These are phyloP conservation scores for Seladonia tumulorum DNA, from an alignment of 2,888 invertebrate species.

Conservation along the genomic window DNA sequence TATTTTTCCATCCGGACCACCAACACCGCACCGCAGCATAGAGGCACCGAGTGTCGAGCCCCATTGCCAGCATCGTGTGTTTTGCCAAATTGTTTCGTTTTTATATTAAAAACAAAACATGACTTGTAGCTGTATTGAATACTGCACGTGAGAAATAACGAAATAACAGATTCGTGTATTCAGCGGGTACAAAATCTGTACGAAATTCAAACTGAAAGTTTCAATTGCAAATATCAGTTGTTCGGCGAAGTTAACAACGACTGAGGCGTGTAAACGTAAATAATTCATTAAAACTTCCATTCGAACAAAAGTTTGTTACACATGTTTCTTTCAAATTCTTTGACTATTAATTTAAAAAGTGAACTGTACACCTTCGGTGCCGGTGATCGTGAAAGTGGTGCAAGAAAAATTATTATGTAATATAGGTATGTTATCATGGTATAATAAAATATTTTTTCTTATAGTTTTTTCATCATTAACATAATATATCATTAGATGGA, in stretches of 20 bases:
- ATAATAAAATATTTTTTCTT: too few relatives aligned
- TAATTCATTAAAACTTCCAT: neutral
- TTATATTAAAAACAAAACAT: neutral
- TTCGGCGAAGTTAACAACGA: neutral
- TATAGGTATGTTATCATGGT: too few relatives aligned
- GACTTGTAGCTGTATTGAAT: neutral
- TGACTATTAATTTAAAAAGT: neutral
- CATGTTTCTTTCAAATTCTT: neutral
- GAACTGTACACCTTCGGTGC: neutral
- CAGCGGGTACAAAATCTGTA: neutral
- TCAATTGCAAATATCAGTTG: neutral
- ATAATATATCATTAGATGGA: too few relatives aligned
- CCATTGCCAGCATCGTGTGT: neutral
- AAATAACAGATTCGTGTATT: neutral
- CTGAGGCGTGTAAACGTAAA: neutral
- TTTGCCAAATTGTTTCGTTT: slow-evolving; percentile 6
- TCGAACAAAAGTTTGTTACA: too few relatives aligned
- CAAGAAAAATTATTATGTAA: too few relatives aligned
- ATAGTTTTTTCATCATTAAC: too few relatives aligned
- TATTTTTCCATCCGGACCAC: neutral
- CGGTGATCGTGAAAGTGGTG: too few relatives aligned
- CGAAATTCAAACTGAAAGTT: neutral
- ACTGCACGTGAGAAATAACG: neutral
- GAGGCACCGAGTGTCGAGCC: neutral
- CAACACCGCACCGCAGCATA: too few relatives aligned